phyloP scores from a whole-genome alignment of 23 tunicate species.

The Ascidia mentula region DNA sequence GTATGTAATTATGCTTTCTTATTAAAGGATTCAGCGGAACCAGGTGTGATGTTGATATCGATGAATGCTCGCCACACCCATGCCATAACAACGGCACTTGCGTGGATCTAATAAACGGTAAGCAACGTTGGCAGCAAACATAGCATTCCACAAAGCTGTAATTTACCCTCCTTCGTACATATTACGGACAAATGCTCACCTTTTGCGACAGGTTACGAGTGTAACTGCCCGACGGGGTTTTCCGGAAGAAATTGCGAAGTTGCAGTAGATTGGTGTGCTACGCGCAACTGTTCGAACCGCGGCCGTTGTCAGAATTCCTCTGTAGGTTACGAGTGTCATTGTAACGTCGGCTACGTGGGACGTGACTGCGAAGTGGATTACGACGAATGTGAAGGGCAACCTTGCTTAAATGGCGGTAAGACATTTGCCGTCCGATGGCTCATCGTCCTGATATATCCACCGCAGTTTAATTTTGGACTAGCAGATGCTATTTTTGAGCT shows the following conservation, averaged over 20 bases:
- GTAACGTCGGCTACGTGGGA: not conserved
- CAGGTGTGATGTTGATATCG: not conserved
- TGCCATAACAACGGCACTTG: constrained; percentile 18
- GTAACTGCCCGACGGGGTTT: constrained; percentile 17
- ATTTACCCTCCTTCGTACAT: too few relatives aligned
- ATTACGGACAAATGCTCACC: too few relatives aligned
- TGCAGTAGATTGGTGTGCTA: constrained; percentile 15
- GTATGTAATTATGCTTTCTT: not conserved
- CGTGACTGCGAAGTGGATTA: constrained; percentile 6
- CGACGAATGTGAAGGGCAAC: not conserved
- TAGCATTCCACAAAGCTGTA: not conserved
- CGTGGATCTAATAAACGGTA: constrained; percentile 2
- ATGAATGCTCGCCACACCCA: not conserved
- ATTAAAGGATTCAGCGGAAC: not conserved
- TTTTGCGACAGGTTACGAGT: not conserved
- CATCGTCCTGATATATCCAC: too few relatives aligned
- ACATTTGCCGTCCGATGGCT: too few relatives aligned
- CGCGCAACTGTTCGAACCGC: constrained; percentile 13
- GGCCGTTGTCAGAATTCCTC: not conserved
- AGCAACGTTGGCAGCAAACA: not conserved
- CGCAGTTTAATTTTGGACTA: too few relatives aligned
- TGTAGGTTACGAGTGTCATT: not conserved
- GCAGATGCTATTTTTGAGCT: too few relatives aligned
- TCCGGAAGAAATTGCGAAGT: constrained; percentile 22
- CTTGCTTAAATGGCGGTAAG: constrained; percentile 5